Evolutionary conservation across 2,113 vertebrate genomes (phyloP).

Genomic region (Labeo rohita): DNA sequence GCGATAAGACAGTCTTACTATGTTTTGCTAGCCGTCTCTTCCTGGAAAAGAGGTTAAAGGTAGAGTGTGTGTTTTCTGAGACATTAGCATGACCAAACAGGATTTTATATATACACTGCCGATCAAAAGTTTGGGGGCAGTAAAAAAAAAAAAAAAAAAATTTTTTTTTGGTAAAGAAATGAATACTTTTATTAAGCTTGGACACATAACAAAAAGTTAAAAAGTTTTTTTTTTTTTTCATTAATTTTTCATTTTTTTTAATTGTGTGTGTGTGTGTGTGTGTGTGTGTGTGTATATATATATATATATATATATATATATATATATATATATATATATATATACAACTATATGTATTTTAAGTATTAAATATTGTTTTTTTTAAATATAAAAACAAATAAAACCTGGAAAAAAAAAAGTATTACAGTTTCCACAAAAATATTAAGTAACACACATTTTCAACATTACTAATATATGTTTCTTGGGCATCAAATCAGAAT

Average conservation of each 20-base stretch:
- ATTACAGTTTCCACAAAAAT: background rate
- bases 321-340: no score
- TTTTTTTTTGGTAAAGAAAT: background rate
- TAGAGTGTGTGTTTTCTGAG: conserved; percentile 41
- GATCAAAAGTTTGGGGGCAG: background rate
- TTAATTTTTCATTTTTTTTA: no score
- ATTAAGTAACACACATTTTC: background rate
- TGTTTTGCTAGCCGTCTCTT: conserved; percentile 49
- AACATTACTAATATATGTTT: background rate
- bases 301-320: no score
- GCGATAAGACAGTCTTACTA: conserved; percentile 63
- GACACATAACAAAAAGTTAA: no score
- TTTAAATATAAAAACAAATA: no score
- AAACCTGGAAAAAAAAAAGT: no score
- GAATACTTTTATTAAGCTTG: background rate
- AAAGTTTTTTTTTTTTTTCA: no score
- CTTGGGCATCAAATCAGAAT: background rate
- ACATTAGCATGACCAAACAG: background rate
- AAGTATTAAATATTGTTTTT: no score
- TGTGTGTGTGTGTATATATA: no score
- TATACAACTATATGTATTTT: no score
- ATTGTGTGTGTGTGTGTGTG: no score
- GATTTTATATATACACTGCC: background rate
- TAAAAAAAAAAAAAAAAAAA: no score
- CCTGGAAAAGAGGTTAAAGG: conserved; percentile 51